Base-by-base conservation (phyloP, 2,797 vertebrate genomes). In the Prunella strophiata region DNA sequence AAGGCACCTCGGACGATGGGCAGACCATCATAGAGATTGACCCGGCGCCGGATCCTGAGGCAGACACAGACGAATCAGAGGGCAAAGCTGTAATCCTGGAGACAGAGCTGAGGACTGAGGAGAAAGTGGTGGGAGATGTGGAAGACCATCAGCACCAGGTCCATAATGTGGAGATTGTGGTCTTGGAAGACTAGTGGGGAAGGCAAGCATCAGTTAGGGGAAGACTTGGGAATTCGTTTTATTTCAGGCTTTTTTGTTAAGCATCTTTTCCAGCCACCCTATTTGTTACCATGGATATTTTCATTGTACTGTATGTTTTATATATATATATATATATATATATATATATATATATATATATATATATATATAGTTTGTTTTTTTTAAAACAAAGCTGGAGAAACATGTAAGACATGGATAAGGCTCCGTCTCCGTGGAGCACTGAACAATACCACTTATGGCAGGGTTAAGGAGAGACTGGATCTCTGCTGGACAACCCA, bases 11-110 rank as follows among this genome's bases (percentile, higher is more conserved):
- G 0, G 97, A 98, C 0, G 97, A 98, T 4, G 95, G 97, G 27
- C 98, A 98, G 92, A 99, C 99, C 19, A 98, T 99, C 96, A 99
- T 99, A 52, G 98, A 99, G 97, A 99, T 99, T 40, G 98, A 99
- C 94, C 99, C 99, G 0, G 98, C 98, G 0, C 98, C 98, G 0
- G 98, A 98, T 77, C 98, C 98, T 3, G 98, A 98, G 76, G 97
- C 92, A 0, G 97, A 98, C 15, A 58, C 96, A 5, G 97, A 98
- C 0, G 98, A 98, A 66, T 50, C 97, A 1, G 97, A 98, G 71
- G 97, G 97, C 26, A 98, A 98, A 97, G 98, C 98, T 16, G 96
- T 98, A 93, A 97, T 98, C 96, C 93, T 98, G 94, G 97, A 98
- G 96, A 98, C 98, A 12, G 98, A 98, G 93, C 98, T 98, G 91